Evolutionary conservation across 2,888 invertebrate species (phyloP).

Genomic region (Gymnosoma rotundatum): DNA sequence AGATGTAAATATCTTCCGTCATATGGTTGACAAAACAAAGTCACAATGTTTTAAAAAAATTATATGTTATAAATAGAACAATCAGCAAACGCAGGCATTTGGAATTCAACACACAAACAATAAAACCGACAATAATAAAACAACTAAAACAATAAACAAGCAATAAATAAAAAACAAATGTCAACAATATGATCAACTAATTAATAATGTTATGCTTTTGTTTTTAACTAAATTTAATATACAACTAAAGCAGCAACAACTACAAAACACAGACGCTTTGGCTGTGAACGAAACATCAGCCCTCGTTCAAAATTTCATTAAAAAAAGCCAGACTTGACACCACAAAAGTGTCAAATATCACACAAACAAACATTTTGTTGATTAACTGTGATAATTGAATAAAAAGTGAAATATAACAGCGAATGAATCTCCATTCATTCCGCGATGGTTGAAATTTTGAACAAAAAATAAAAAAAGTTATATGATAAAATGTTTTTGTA

Average conservation of each 20-base stretch:
- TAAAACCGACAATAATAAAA: constrained; percentile 18
- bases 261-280: background rate
- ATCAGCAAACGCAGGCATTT: constrained; percentile 46
- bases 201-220: constrained; percentile 34
- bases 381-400: constrained; percentile 70
- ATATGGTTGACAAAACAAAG: constrained; percentile 69
- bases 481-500: background rate
- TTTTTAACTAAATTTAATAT: constrained; percentile 16
- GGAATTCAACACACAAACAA: constrained; percentile 20
- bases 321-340: background rate
- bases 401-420: constrained; percentile 17
- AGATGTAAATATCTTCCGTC: constrained; percentile 63
- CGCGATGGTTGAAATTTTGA: background rate
- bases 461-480: background rate
- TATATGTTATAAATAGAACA: background rate
- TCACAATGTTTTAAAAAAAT: constrained; percentile 51
- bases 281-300: background rate
- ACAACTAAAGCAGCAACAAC: constrained; percentile 10
- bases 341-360: constrained; percentile 49
- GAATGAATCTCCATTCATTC: constrained; percentile 1
- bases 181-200: constrained; percentile 57
- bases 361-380: constrained; percentile 14
- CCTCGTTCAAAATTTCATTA: background rate
- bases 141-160: constrained; percentile 29
- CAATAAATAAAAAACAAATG: constrained; percentile 36